These are phyloP conservation scores for Sorex fumeus DNA, from an alignment of 2,113 vertebrate genomes.

Conservation along the genomic window DNA sequence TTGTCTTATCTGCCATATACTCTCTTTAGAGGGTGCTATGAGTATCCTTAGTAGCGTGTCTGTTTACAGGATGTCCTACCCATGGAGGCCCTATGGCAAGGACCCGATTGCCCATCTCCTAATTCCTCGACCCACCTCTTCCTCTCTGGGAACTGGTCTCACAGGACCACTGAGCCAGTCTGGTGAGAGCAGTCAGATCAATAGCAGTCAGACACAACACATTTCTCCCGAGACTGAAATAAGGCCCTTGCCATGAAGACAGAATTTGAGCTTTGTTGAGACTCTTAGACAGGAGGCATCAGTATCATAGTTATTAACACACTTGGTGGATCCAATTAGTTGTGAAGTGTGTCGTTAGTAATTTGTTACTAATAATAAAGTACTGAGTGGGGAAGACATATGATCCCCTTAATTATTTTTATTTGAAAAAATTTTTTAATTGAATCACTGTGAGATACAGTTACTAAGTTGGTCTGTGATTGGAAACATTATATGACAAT, in stretches of 20 bases:
- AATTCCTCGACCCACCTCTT: background rate
- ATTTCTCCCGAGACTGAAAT: background rate
- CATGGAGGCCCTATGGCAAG: rapidly evolving
- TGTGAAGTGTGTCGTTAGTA: background rate
- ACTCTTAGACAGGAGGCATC: background rate
- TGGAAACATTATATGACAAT: no score
- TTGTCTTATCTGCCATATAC: background rate
- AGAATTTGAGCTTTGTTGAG: background rate
- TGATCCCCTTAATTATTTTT: background rate
- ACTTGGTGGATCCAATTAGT: background rate
- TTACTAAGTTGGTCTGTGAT: no score
- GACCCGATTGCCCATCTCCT: background rate
- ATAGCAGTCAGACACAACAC: no score
- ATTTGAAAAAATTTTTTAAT: background rate
- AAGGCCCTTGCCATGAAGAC: background rate
- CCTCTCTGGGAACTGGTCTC: background rate
- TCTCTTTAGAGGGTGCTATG: conserved; percentile 16
- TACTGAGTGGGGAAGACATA: background rate
- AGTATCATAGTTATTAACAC: background rate
- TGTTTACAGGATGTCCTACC: background rate
- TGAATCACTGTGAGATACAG: no score
- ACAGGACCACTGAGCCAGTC: background rate
- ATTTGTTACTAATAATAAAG: conserved; percentile 38
- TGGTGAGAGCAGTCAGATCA: background rate
- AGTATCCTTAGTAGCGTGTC: background rate